Base-by-base conservation (phyloP, 2,797 vertebrate species). In the Gymnocypris eckloni region DNA sequence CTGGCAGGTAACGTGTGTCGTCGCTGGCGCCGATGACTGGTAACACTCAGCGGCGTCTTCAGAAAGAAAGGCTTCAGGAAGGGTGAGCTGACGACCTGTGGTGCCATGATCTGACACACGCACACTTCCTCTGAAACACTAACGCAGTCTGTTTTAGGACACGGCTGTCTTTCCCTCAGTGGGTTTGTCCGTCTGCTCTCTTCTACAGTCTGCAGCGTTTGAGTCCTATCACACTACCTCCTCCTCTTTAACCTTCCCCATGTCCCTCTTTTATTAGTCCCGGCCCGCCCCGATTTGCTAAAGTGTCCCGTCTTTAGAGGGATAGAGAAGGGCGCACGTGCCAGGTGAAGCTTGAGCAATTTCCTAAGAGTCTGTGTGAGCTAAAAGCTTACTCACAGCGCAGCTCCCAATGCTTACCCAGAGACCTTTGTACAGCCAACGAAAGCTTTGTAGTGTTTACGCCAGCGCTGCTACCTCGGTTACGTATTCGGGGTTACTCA, bases 1-100 rank as follows among this genome's bases (percentile, higher is more conserved):
- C 95, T 96, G 90, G 95, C 96, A 0, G 95, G 95, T 0, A 96
- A 93, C 0, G 95, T 96, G 93, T 96, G 95, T 18, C 95, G 91
- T 43, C 95, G 89, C 89, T 93, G 94, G n/a, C 87, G 89, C 64
- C 90, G 90, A 4, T 92, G 88, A 59, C 75, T 92, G 67, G 91
- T 86, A 85, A 88, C 91, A 4, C 91, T 89, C 52, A 91, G 86
- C 0, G 93, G 92, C 2, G 89, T 92, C 92, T 93, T 95, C 71
- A 94, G 89, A 77, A 94, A 95, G 91, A 95, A 95, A 0, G 94
- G 94, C 83, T 95, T 94, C 87, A 94, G 93, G 88, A 94, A 94
- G 0, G 93, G 94, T 1, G 93, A 94, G 78, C 89, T 87, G 81
- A 90, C 92, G 86, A 92, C 80, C 91, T 93, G 92, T 79, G 94